Base-by-base conservation (phyloP, 2,888 invertebrate species). In the Dryobota labecula region DNA sequence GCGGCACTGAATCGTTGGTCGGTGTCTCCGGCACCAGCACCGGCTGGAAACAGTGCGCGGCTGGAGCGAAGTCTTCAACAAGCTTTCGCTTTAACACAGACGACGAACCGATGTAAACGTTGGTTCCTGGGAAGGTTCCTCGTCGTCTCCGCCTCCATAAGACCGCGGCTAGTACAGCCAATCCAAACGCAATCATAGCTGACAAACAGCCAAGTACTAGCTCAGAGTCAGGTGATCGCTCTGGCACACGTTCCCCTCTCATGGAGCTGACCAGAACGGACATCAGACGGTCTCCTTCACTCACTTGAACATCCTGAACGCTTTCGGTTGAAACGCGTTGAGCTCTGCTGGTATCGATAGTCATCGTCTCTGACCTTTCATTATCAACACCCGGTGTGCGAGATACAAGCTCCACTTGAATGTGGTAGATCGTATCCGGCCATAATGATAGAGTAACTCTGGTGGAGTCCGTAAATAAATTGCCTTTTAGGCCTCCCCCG, bases 381-480 rank as follows among this genome's bases (percentile, higher is more conserved):
- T 97, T 97, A 78, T 96, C 97, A 56, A 96, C 96, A 56, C 97
- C 97, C 38, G 97, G 97, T 69, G 96, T 96, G 61, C 96, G 94
- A 75, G 97, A 97, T 24, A 97, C 97, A 33, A 97, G 91, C 90
- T 97, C 97, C 33, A 98, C 98, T 96, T 98, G 98, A 89, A 98
- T 98, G 92, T 98, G 97, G 92, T 98, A 98, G 82, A 97, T 94
- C 57, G 98, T 98, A 91, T 98, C 98, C 62, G 98, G 98, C 98
- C 98, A 98, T 65, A 98, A 95, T 71, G 98, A 98, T 83, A 98
- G 93, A 68, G 98, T 98, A 77, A 98, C 98, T 87, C 97, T 97
- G 73, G 98, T 98, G 66, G 98, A 97, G 92, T 98, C 98, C 54
- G 98, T 98, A 93, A 98, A 97, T 81, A 98, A 96, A 93, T 98